Base-by-base conservation (phyloP, 1,140 invertebrate species). In the Pentalonia nigronervosa region DNA sequence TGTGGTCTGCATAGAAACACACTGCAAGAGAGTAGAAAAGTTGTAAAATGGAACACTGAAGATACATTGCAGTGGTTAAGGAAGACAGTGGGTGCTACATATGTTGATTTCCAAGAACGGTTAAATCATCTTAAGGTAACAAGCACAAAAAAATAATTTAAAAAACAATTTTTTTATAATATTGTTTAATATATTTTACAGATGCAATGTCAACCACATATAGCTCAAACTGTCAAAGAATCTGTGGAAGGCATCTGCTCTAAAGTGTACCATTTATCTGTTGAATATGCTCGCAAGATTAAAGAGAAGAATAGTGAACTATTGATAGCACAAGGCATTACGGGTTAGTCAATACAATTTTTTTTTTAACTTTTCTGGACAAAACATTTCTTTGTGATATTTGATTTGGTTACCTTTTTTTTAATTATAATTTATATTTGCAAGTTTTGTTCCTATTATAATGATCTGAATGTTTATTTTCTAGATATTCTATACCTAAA, bases 21-120 rank as follows among this genome's bases (percentile, higher is more conserved):
- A 1, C 97, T 98, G n/a, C 96, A 98, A 1, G 98, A 99, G 95
- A 99, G 98, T 95, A 96, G 99, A 94, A 99, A 99, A 96, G 97
- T 99, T 14, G 98, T 99, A 0, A 99, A 99, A 95, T 99, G 99
- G 99, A 99, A 99, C 96, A 98, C 98, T 1, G 99, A 99, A 95
- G 99, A 99, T 94, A 99, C 98, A 6, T 99, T 99, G 95, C 97
- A 98, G 94, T 99, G 99, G 99, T 95, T 99, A 48, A 96, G 98
- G 95, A 97, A 97, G 95, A 99, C 98, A 25, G 97, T 98, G n/a
- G 98, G 98, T 88, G 98, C 98, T 45, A 98, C 98, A 3, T 99
- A 99, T 96, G 98, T 99, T 95, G 98, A 99, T 96, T 98, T 98
- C 95, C 98, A 98, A 95, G 98, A 98, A 94, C 96, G 97, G 94